A percentile compares a stretch with the other conserved stretches of the same genome.
phyloP scores from a whole-genome alignment of 1,140 invertebrate species.

The Temnothorax longispinosus region DNA sequence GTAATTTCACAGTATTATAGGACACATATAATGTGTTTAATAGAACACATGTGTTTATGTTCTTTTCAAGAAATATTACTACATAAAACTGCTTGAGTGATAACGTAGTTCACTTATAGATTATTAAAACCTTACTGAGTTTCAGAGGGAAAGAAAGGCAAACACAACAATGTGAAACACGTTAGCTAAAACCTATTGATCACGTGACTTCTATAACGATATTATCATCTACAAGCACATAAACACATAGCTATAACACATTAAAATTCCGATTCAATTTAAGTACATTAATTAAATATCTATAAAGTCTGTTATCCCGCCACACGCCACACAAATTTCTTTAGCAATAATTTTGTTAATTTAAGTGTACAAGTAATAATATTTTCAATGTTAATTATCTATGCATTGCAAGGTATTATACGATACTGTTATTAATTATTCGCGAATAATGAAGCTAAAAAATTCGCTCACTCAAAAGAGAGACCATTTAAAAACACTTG shows the following conservation, averaged over 20 bases:
- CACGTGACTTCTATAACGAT: constrained; percentile 25
- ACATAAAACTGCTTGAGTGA: background rate
- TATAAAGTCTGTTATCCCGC: background rate
- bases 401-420: constrained; percentile 16
- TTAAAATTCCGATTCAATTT: constrained; percentile 10
- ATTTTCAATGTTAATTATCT: constrained; percentile 27
- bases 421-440: background rate
- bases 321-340: background rate
- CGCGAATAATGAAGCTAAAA: background rate
- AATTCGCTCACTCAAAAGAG: constrained; percentile 28
- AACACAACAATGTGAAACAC: constrained; percentile 20
- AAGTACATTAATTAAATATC: background rate
- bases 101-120: constrained; percentile 28
- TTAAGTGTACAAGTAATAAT: background rate
- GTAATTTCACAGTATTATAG: background rate
- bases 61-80: background rate
- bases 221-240: constrained; percentile 41
- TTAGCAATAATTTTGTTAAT: constrained; percentile 33
- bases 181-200: background rate
- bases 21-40: background rate
- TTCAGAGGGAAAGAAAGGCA: background rate
- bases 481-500: constrained; percentile 7
- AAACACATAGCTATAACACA: background rate
- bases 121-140: constrained; percentile 55
- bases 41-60: too few relatives aligned